Base-by-base conservation (phyloP, 2,113 vertebrate species). In the Chrysemys picta region DNA sequence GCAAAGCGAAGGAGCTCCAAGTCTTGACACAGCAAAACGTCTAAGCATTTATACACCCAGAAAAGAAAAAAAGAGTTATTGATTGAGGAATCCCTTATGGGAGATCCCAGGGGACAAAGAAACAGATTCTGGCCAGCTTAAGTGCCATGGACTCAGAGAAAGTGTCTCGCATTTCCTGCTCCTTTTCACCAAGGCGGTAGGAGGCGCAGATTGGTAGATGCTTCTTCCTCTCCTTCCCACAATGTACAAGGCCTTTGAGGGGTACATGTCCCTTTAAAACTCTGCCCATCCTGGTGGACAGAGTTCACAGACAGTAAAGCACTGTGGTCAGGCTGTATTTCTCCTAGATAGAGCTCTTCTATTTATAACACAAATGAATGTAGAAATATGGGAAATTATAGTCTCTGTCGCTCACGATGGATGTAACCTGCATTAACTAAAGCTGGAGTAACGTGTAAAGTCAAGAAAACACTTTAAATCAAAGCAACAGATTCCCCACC, bases 11-110 rank as follows among this genome's bases (percentile, higher is more conserved):
- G 86, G 8, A 27, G 0, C 2, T 86, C 24, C 21, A 16, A 24
- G 35, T 47, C 49, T 80, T 65, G 78, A 2, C 6, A 25, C 80
- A 69, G 14, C 11, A 79, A 90, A 82, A 50, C 4, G 56, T 72
- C 88, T 10, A 78, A 54, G 4, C 1, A 82, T 19, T 27, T 80
- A 82, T 17, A 2, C 49, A 12, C 4, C 12, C n/a, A 45, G 53
- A n/a, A 93, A 95, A 83, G 25, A 86, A 80, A 89, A 89, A 1
- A 42, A 42, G 29, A 82, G 65, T 29, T 57, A 78, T 92, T 69
- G 42, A 65, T 75, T 56, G 22, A 62, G 52, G 4, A 62, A 59
- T 1, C 52, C n/a, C 16, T 8, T 80, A 31, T 31, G 21, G 50
- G 92, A 88, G 82, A 86, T 4, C 1, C 27, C n/a, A 72, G 35